Base-by-base conservation (phyloP, 1,140 invertebrate species). In the Drosophila chauvacae region DNA sequence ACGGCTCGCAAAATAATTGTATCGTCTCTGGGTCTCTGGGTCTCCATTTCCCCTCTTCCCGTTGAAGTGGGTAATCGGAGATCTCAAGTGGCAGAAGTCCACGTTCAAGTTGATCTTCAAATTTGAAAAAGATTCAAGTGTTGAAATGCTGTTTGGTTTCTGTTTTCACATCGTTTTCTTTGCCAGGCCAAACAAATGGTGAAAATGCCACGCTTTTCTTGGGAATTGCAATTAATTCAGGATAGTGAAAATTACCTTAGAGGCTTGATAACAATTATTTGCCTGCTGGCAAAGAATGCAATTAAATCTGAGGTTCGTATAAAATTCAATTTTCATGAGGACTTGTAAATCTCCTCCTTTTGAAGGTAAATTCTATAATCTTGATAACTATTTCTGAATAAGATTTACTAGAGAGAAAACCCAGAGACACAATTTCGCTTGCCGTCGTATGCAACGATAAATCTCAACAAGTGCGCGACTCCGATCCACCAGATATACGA, bases 1-100 rank as follows among this genome's bases (percentile, higher is more conserved):
- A 44, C 66, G 60, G 70, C 68, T 23, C 30, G 69, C 53, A 55
- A 51, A 50, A 72, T 72, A 72, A 72, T 71, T 59, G 45, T 51
- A 42, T 42, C 2, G 4, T 56, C 53, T 37, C 16, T 18, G 60
- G 28, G 4, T 56, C 53, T 37, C 16, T 18, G 60, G 28, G 58
- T 13, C 7, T 13, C 18, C 10, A 7, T 3, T 45, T 37, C 11
- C 33, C 4, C 10, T 16, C 1, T 41, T 7, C 0, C 6, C 11
- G 9, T 20, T 65, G 7, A 28, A 64, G 26, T 59, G 26, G 58
- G 65, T 28, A 51, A 69, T 39, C 14, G 13, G 62, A 69, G 61
- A 28, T n/a, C 28, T 33, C 61, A 66, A 66, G 61, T 66, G 62
- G 66, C 63, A 66, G 20, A 59, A 45, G 53, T 33, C 50, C 10